These are phyloP conservation scores for Drosophila borborema DNA, from an alignment of 2,888 invertebrate genomes.

Conservation along the genomic window DNA sequence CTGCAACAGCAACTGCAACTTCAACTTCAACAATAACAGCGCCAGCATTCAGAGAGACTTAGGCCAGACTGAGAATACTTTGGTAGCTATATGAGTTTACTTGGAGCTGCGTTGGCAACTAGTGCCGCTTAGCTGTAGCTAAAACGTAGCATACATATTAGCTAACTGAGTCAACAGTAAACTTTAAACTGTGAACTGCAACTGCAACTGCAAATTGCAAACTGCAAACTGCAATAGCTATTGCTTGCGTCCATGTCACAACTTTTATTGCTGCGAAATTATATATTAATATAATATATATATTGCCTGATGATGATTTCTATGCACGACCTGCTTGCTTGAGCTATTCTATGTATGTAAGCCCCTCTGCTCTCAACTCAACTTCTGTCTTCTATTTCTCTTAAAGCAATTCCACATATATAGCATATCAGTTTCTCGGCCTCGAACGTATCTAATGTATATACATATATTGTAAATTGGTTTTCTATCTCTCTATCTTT, in stretches of 20 bases:
- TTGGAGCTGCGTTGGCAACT: slow-evolving; percentile 58
- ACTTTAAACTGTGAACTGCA: slow-evolving; percentile 16
- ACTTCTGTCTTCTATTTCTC: slow-evolving; percentile 15
- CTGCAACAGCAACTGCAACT: slow-evolving; percentile 10
- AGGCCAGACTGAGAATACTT: slow-evolving; percentile 41
- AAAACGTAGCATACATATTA: slow-evolving; percentile 48
- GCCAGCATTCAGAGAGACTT: slow-evolving; percentile 34
- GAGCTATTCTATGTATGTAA: slow-evolving; percentile 13
- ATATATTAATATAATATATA: slow-evolving; percentile 3
- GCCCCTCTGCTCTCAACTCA: slow-evolving; percentile 21
- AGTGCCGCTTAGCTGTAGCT: slow-evolving; percentile 45
- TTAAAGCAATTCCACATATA: neutral
- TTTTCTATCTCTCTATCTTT: slow-evolving; percentile 34
- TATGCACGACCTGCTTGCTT: slow-evolving; percentile 61
- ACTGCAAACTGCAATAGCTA: slow-evolving; percentile 22
- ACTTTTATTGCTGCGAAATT: slow-evolving; percentile 43
- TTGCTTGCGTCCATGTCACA: slow-evolving; percentile 39
- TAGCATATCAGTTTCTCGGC: neutral
- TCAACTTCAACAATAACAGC: slow-evolving; percentile 15
- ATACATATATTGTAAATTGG: slow-evolving; percentile 14
- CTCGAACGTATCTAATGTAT: slow-evolving; percentile 6
- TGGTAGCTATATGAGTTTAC: slow-evolving; percentile 64
- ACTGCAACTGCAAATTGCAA: slow-evolving; percentile 22
- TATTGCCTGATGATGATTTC: slow-evolving; percentile 47
- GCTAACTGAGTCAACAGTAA: slow-evolving; percentile 43